Percentiles rank a stretch among this genome's conserved stretches.
Conservation (phyloP, 2,888 invertebrate species). For the Dicranocentrus wangi region DNA sequence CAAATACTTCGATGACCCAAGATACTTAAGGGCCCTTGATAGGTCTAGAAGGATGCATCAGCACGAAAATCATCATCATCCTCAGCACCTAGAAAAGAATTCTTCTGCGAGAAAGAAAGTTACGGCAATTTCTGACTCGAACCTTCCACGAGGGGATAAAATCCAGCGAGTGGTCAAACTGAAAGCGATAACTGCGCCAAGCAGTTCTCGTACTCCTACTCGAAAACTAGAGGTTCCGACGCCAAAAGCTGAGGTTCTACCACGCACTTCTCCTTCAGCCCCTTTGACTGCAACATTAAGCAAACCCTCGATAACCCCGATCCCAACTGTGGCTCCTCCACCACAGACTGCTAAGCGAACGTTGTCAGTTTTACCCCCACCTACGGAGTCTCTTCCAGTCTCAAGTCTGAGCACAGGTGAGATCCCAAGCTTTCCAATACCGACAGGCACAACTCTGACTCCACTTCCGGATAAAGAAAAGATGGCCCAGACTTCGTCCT, state of each 20-base stretch:
- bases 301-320: background rate
- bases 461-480: background rate
- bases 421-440: background rate
- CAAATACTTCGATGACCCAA: constrained; percentile 22
- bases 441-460: background rate
- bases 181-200: background rate
- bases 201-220: background rate
- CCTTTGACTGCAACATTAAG: too few relatives aligned
- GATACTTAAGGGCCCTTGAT: constrained; percentile 1
- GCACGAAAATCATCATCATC: constrained; percentile 8
- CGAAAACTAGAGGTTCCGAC: too few relatives aligned
- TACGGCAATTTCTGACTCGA: background rate
- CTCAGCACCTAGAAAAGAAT: background rate
- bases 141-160: too few relatives aligned
- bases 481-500: background rate
- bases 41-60: background rate
- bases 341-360: too few relatives aligned
- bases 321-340: background rate
- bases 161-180: background rate
- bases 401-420: background rate
- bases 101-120: background rate
- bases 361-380: too few relatives aligned
- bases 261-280: too few relatives aligned
- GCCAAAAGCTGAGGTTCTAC: too few relatives aligned
- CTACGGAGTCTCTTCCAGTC: background rate